Base-by-base conservation (phyloP, 2,888 invertebrate species). In the Caenorhabditis sulstoni region DNA sequence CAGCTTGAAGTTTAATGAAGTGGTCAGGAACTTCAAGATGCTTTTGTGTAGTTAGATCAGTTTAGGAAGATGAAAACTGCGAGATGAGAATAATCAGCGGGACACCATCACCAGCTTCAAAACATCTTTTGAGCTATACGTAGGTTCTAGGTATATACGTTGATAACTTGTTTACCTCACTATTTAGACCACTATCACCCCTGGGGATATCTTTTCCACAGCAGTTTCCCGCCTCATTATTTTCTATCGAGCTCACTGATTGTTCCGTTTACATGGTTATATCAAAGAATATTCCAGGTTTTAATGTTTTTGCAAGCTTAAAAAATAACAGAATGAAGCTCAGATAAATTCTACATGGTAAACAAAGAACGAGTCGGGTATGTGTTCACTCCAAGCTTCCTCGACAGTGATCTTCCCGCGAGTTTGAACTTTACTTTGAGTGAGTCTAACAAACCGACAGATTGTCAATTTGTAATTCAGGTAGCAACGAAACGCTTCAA, bases 251-350 rank as follows among this genome's bases (percentile, higher is more conserved):
- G 41, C 22, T 78, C 1, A 71, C 61, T 0, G 78, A 78, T 23
- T 78, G 78, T 29, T 78, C 78, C 3, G 53, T 78, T 39, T 73
- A 78, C 20, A 49, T 78, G 53, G 58, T 73, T 11, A 49, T 78
- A 1, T 39, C 71, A 14, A 78, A 66, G 37, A 73, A 73, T 20
- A 44, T 16, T 22, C 78, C 78, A 22, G 59, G 73, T 74, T 39
- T 50, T 49, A 9, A 35, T 20, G n/a, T 5, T 1, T 1, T 16
- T 18, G 5, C 9, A 29, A 29, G 39, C 1, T 8, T 39, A 1
- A 22, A 22, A 23, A 39, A 37, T 29, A 23, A 41, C 23, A 50
- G 8, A 20, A 37, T 16, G 59, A 35, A 3, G 7, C 29, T 29
- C 45, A 62, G 66, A 37, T 0, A 39, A 64, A 18, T 79, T 79